Evolutionary conservation across 1,140 invertebrate genomes (phyloP).

Genomic region (Polypedilum pembai): DNA sequence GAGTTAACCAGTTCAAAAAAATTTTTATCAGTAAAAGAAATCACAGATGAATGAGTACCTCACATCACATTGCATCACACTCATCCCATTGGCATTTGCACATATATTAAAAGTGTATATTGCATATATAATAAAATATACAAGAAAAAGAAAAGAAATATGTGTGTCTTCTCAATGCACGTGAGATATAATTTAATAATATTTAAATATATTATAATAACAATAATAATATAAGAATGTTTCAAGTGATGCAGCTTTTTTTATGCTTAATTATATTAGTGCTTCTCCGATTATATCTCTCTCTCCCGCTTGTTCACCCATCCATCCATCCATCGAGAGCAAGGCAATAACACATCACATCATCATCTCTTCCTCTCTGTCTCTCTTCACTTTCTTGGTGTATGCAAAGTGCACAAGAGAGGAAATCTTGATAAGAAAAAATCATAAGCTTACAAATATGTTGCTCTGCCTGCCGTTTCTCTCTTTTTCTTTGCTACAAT

Average conservation of each 20-base stretch:
- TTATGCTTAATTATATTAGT: constrained; percentile 20
- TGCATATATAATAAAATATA: constrained; percentile 16
- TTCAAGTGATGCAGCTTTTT: background rate
- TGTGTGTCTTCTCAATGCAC: background rate
- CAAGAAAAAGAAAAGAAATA: background rate
- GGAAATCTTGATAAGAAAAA: constrained; percentile 10
- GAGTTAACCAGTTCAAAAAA: background rate
- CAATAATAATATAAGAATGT: background rate
- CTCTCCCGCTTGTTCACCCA: too few species aligned
- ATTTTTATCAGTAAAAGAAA: background rate
- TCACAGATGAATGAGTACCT: constrained; percentile 4
- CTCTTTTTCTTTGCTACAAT: background rate
- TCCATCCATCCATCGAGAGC: too few species aligned
- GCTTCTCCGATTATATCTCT: constrained; percentile 1
- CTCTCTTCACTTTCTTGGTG: background rate
- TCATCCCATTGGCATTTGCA: constrained; percentile 10
- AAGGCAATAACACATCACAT: background rate
- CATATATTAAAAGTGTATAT: background rate
- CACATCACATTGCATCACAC: background rate
- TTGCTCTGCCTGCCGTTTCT: too few species aligned
- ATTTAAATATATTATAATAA: constrained; percentile 20
- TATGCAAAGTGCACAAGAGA: background rate
- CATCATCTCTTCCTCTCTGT: background rate
- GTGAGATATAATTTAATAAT: constrained; percentile 19
- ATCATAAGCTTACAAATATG: constrained; percentile 15